These are phyloP conservation scores for Mus spretus DNA, from an alignment of 2,797 vertebrate genomes.

Conservation along the genomic window DNA sequence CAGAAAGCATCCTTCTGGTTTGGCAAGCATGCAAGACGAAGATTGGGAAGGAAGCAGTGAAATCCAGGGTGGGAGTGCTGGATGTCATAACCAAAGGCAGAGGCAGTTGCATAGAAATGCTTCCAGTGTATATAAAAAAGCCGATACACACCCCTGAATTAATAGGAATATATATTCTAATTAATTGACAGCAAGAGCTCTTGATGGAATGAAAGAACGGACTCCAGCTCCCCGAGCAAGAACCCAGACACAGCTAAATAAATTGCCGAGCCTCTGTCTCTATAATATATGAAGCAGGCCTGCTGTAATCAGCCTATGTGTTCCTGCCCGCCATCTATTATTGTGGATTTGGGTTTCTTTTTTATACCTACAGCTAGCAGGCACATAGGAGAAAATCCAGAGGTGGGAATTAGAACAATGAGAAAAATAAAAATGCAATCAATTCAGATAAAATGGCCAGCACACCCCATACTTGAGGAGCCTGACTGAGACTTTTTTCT, in stretches of 20 bases:
- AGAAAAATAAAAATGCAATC: constrained; percentile 59
- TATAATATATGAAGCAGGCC: constrained; percentile 75
- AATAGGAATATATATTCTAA: constrained; percentile 87
- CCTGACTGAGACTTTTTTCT: background rate
- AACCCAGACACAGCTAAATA: constrained; percentile 79
- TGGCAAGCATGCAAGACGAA: constrained; percentile 59
- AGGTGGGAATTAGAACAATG: constrained; percentile 75
- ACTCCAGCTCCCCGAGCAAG: constrained; percentile 80
- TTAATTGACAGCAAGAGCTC: constrained; percentile 84
- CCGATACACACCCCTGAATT: constrained; percentile 79
- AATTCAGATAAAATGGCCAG: constrained; percentile 50
- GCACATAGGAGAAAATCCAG: constrained; percentile 52
- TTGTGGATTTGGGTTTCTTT: constrained; percentile 68
- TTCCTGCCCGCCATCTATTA: constrained; percentile 74
- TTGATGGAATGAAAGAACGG: constrained; percentile 80
- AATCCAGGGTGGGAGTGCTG: background rate
- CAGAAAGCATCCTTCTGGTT: constrained; percentile 54
- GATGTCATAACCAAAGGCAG: constrained; percentile 28
- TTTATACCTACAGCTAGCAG: constrained; percentile 54
- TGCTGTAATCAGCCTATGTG: constrained; percentile 74
- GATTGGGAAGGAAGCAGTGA: constrained; percentile 71
- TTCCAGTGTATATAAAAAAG: constrained; percentile 77
- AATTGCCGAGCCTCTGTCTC: constrained; percentile 79
- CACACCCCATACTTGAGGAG: background rate
- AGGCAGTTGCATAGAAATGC: constrained; percentile 74